Conservation (phyloP, 2,888 invertebrate species). For the Aporophyla nigra region DNA sequence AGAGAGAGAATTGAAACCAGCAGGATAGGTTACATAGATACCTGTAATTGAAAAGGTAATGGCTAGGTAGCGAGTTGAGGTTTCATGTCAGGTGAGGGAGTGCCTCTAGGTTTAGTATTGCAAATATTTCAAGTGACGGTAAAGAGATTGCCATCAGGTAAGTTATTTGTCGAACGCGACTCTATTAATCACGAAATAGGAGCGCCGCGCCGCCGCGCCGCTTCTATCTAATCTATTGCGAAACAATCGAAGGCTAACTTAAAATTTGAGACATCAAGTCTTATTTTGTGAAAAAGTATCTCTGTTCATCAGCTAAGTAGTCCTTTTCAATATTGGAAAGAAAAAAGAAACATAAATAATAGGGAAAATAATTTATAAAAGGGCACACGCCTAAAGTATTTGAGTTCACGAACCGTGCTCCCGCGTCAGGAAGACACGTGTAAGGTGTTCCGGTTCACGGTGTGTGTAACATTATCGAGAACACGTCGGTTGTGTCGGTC, state of each 20-base stretch:
- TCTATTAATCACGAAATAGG: not conserved
- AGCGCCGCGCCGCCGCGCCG: fast-evolving
- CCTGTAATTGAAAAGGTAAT: too few relatives aligned
- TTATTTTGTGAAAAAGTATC: not conserved
- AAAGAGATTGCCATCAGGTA: not conserved
- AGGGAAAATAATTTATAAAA: not conserved
- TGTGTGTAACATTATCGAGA: constrained; percentile 32
- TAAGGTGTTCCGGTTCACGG: constrained; percentile 38
- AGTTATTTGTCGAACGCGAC: not conserved
- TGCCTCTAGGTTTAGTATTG: too few relatives aligned
- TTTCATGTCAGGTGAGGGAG: too few relatives aligned
- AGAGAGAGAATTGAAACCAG: too few relatives aligned
- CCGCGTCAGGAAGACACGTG: constrained; percentile 38
- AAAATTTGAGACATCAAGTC: not conserved
- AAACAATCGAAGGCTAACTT: not conserved
- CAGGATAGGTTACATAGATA: too few relatives aligned
- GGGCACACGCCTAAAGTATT: not conserved
- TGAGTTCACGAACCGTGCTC: not conserved
- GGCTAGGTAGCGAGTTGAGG: too few relatives aligned
- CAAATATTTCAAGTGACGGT: too few relatives aligned
- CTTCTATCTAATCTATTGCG: too few relatives aligned
- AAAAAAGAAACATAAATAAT: not conserved
- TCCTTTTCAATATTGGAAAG: not conserved
- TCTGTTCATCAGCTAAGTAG: not conserved
- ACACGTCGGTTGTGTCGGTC: constrained; percentile 31